Evolutionary conservation across 2,113 vertebrate genomes (phyloP).

Genomic region (Sander vitreus): DNA sequence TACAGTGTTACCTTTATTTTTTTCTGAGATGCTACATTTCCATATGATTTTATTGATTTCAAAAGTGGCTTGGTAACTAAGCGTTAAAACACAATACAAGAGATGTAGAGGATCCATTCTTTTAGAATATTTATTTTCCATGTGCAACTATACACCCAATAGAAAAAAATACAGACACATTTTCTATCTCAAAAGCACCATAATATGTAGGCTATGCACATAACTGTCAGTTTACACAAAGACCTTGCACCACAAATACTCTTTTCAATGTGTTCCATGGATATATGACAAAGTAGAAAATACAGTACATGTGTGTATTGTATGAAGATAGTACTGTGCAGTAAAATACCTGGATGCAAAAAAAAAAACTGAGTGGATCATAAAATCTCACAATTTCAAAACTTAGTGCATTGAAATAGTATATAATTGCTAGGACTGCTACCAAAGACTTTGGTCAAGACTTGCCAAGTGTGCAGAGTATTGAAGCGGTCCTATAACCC

Average conservation of each 20-base stretch:
- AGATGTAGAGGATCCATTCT: not conserved
- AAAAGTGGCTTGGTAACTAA: not conserved
- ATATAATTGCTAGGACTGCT: not conserved
- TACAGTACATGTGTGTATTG: constrained; percentile 8
- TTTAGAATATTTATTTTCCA: constrained; percentile 54
- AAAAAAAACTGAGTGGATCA: not conserved
- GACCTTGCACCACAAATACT: not conserved
- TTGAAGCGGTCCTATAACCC: not conserved
- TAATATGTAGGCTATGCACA: constrained; percentile 10
- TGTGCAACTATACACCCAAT: not conserved
- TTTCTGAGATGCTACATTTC: no score
- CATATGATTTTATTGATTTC: not conserved
- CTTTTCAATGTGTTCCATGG: not conserved
- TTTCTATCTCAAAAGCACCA: constrained; percentile 32
- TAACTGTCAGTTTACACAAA: constrained; percentile 10
- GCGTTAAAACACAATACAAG: constrained; percentile 9
- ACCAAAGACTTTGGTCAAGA: not conserved
- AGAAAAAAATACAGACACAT: constrained; percentile 37
- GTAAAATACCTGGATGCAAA: not conserved
- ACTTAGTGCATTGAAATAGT: not conserved
- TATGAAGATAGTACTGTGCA: not conserved
- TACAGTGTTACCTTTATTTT: not conserved
- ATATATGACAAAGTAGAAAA: constrained; percentile 16
- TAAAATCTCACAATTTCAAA: not conserved
- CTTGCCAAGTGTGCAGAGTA: not conserved